phyloP scores from a whole-genome alignment of 2,113 vertebrate species.

The Mus pahari region DNA sequence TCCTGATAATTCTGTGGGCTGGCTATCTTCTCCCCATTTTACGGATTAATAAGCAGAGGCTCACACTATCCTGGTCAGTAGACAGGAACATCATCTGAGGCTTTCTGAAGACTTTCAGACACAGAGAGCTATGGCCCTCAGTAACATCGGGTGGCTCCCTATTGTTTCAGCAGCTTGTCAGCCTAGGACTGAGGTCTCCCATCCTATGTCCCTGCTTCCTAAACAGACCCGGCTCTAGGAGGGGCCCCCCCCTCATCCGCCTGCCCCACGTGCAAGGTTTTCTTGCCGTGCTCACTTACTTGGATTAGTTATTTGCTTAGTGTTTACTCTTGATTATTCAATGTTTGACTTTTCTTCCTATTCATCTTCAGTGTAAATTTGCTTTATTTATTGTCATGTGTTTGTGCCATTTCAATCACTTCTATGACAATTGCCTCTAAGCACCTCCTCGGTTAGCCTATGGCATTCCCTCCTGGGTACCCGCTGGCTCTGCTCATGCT shows the following conservation, averaged over 20 bases:
- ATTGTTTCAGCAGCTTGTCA: neutral
- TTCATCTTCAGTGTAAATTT: neutral
- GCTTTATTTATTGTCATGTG: neutral
- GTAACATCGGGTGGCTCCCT: neutral
- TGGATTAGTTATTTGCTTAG: neutral
- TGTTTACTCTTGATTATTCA: constrained; percentile 18
- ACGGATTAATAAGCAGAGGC: constrained; percentile 23
- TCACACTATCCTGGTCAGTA: neutral
- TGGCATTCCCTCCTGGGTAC: neutral
- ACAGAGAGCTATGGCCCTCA: neutral
- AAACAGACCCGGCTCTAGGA: neutral
- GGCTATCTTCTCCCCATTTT: constrained; percentile 14
- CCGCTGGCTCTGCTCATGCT: neutral
- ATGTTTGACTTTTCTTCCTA: neutral
- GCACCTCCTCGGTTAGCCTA: neutral
- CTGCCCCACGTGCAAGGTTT: neutral
- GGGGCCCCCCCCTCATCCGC: neutral
- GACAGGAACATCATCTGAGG: neutral
- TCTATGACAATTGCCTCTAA: neutral
- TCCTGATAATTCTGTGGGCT: neutral
- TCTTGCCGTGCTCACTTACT: neutral
- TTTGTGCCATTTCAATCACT: neutral
- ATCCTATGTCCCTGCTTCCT: neutral
- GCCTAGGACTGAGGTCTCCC: neutral
- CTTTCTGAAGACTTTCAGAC: neutral